These are phyloP conservation scores for Myrmophylax atrothorax DNA, from an alignment of 2,113 vertebrate genomes.

Conservation along the genomic window DNA sequence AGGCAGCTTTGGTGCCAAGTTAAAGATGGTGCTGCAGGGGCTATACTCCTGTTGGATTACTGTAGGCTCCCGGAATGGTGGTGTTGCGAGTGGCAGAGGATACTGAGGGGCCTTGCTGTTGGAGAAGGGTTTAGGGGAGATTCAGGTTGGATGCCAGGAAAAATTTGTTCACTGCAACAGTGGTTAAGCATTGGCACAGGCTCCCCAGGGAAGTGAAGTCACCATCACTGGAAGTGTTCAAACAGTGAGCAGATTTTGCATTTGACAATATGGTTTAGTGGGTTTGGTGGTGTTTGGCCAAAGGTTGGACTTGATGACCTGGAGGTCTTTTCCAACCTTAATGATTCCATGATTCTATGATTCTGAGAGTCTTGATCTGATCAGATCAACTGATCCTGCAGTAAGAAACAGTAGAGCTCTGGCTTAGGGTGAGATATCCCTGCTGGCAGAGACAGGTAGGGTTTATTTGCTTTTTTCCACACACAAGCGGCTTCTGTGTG, in stretches of 20 bases:
- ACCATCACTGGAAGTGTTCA: neutral
- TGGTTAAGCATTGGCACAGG: too few relatives aligned
- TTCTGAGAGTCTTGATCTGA: neutral
- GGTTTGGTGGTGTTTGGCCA: neutral
- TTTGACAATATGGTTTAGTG: neutral
- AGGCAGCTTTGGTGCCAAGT: neutral
- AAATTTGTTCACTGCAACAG: neutral
- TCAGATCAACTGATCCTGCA: neutral
- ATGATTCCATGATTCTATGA: rapidly evolving
- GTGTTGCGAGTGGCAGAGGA: neutral
- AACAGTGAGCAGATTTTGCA: neutral
- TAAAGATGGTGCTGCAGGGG: neutral
- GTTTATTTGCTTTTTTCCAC: neutral
- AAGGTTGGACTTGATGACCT: neutral
- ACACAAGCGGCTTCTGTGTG: neutral
- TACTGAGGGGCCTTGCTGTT: neutral
- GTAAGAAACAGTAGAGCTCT: neutral
- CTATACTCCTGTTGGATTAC: neutral
- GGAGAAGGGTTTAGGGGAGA: neutral
- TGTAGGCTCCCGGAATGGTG: neutral
- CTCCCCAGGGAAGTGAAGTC: neutral
- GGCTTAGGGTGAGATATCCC: neutral
- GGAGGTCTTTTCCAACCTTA: neutral
- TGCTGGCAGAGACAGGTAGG: neutral
- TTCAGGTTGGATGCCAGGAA: neutral